Conservation (phyloP, 2,113 vertebrate genomes). For the Sinocyclocheilus anophthalmus region DNA sequence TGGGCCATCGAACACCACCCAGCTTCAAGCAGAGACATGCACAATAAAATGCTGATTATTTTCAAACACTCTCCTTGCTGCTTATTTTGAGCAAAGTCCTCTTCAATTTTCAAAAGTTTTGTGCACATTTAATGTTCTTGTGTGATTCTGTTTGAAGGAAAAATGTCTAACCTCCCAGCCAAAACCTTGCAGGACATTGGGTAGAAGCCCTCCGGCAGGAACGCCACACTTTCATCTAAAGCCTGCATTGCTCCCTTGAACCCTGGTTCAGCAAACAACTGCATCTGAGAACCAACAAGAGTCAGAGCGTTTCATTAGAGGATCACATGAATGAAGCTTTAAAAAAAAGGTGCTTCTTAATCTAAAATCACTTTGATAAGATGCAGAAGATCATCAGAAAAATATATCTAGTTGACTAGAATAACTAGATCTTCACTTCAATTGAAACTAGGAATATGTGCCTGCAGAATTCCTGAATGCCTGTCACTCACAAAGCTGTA, state of each 20-base stretch:
- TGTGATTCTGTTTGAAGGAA: not conserved
- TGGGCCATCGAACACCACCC: constrained; percentile 84
- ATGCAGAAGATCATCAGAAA: not conserved
- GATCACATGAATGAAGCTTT: not conserved
- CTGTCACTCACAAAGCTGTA: not conserved
- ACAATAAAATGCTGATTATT: not conserved
- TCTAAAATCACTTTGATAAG: not conserved
- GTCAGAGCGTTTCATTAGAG: not conserved
- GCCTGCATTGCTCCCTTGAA: constrained; percentile 82
- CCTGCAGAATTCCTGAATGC: too few relatives aligned
- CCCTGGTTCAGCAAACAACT: constrained; percentile 87
- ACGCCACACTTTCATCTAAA: constrained; percentile 77
- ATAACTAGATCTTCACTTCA: not conserved
- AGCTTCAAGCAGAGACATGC: constrained; percentile 72
- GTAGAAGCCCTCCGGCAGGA: constrained; percentile 80
- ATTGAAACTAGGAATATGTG: not conserved
- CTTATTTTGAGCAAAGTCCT: not conserved
- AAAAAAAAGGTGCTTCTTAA: not conserved
- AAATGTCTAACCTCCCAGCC: constrained; percentile 83
- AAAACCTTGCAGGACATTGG: constrained; percentile 87
- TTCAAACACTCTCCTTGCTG: not conserved
- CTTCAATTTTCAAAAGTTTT: too few relatives aligned
- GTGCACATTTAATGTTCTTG: not conserved
- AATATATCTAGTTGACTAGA: not conserved
- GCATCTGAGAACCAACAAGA: constrained; percentile 77